Evolutionary conservation across 2,113 vertebrate species (phyloP).

Genomic region (Aegotheles bennettii): DNA sequence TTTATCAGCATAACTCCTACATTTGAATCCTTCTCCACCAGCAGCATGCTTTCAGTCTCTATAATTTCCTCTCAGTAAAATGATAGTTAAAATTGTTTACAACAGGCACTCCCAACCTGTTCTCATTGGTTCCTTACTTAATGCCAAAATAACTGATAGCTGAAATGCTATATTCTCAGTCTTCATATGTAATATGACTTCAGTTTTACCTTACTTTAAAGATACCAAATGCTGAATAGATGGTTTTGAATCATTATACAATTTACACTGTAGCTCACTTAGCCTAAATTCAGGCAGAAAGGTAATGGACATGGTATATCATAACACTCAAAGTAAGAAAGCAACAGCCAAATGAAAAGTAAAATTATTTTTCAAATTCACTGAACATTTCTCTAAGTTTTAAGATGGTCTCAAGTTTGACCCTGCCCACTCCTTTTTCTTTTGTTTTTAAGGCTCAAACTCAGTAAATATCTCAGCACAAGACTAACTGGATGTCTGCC

Average conservation of each 20-base stretch:
- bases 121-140: background rate
- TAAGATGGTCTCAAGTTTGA: background rate
- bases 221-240: background rate
- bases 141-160: background rate
- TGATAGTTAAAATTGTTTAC: background rate
- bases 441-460: too few species aligned
- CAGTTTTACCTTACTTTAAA: background rate
- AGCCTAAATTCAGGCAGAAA: background rate
- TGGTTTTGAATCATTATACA: background rate
- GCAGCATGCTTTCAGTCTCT: slow-evolving; percentile 27
- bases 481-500: background rate
- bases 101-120: background rate
- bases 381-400: background rate
- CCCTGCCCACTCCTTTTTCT: too few species aligned
- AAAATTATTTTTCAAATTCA: background rate
- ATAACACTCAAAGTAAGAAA: background rate
- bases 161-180: slow-evolving; percentile 1
- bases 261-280: background rate
- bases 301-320: background rate
- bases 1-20: background rate
- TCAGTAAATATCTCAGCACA: background rate
- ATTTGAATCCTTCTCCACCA: background rate
- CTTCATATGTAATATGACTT: background rate
- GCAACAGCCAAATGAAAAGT: background rate
- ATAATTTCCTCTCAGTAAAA: slow-evolving; percentile 39